Evolutionary conservation across 1,140 invertebrate genomes (phyloP).

Genomic region (Dendroctonus ponderosae): DNA sequence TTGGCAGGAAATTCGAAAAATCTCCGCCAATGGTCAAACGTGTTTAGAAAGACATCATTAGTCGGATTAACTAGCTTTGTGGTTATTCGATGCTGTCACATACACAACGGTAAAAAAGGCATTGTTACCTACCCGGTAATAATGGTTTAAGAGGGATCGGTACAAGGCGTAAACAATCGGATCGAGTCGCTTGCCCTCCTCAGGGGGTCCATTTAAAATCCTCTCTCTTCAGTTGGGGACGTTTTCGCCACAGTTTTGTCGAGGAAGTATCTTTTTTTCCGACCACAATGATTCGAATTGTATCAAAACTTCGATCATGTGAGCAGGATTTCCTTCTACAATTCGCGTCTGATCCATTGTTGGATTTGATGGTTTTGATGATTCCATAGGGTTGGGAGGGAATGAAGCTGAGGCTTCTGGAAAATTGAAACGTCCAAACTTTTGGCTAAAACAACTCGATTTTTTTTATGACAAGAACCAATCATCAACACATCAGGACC

Average conservation of each 20-base stretch:
- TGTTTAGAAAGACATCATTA: slow-evolving; percentile 36
- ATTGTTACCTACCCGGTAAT: slow-evolving; percentile 32
- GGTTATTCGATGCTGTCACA: slow-evolving; percentile 34
- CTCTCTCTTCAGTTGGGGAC: slow-evolving; percentile 3
- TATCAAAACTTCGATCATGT: no score
- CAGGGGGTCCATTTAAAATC: slow-evolving; percentile 34
- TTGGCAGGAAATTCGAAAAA: no score
- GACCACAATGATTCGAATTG: no score
- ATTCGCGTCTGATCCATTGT: no score
- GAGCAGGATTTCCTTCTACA: no score
- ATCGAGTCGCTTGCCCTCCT: slow-evolving; percentile 30
- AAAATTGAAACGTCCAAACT: no score
- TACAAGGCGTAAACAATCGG: slow-evolving; percentile 38
- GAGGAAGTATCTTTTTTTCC: slow-evolving; percentile 7
- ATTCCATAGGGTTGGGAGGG: no score
- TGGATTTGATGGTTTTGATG: no score
- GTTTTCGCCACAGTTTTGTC: slow-evolving; percentile 13
- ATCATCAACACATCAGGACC: no score
- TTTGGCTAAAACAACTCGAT: no score
- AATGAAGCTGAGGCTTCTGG: no score
- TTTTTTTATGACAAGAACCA: no score
- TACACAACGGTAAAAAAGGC: slow-evolving; percentile 34
- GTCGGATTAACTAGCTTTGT: slow-evolving; percentile 37
- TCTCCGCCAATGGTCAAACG: neutral
- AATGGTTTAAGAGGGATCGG: slow-evolving; percentile 29